Evolutionary conservation across 1,140 invertebrate species (phyloP).

Genomic region (Drosophila malerkotliana): DNA sequence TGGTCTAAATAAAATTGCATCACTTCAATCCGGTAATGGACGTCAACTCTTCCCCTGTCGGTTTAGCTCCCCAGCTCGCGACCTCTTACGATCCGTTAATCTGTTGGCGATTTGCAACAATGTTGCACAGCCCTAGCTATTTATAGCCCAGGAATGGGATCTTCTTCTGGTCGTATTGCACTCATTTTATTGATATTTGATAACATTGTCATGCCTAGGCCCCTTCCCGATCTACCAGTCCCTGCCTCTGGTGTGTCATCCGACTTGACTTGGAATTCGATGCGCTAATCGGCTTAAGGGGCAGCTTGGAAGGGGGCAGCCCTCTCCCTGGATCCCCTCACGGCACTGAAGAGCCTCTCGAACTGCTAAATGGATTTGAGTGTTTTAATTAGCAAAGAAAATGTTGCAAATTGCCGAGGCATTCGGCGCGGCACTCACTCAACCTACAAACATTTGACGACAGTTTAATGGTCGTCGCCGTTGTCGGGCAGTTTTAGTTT

Average conservation of each 20-base stretch:
- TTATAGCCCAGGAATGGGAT: conserved; percentile 39
- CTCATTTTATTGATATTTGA: conserved; percentile 75
- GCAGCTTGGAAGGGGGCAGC: conserved; percentile 9
- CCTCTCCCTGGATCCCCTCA: not conserved
- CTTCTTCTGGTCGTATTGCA: conserved; percentile 31
- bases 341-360: not conserved
- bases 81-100: conserved; percentile 54
- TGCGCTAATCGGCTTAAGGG: conserved; percentile 61
- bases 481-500: conserved; percentile 48
- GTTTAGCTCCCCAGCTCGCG: conserved; percentile 3
- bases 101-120: conserved; percentile 61
- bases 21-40: not conserved
- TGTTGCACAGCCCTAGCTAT: conserved; percentile 59
- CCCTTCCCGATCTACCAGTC: conserved; percentile 3
- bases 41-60: not conserved
- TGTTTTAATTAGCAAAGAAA: conserved; percentile 75
- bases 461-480: conserved; percentile 51
- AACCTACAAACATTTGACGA: conserved; percentile 22
- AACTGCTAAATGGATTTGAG: conserved; percentile 73
- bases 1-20: not conserved
- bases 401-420: conserved; percentile 58
- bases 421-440: conserved; percentile 32
- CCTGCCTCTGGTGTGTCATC: conserved; percentile 19
- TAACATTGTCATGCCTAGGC: conserved; percentile 63
- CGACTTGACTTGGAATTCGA: conserved; percentile 47